A percentile compares a stretch with the other conserved stretches of the same genome.
Conservation (phyloP, 2,888 invertebrate species). For the Plebejus melissa region DNA sequence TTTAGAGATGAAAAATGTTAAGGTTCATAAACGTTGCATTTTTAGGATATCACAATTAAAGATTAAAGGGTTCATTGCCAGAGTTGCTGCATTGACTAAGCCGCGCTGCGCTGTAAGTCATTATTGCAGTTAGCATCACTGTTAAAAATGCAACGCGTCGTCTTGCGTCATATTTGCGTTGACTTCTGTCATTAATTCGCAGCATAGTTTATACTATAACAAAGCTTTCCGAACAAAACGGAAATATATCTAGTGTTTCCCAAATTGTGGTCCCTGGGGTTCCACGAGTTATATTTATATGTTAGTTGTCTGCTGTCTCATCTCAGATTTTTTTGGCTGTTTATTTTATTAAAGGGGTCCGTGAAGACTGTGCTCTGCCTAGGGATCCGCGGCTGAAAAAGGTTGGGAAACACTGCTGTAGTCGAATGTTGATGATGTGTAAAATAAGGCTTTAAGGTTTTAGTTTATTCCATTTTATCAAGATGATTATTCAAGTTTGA, state of each 20-base stretch:
- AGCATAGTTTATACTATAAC: background rate
- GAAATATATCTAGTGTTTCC: background rate
- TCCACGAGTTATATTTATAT: too few species aligned
- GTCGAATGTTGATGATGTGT: background rate
- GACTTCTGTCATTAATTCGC: background rate
- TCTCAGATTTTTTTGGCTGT: too few species aligned
- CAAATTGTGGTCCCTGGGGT: too few species aligned
- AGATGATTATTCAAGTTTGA: background rate
- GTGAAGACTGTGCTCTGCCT: background rate
- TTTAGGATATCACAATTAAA: background rate
- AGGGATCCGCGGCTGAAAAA: too few species aligned
- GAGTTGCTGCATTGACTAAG: background rate
- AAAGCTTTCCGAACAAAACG: background rate
- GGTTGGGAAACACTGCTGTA: background rate
- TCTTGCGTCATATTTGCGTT: background rate
- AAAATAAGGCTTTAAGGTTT: background rate
- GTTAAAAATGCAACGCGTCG: background rate
- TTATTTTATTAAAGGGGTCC: too few species aligned
- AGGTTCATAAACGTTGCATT: background rate
- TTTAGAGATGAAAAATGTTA: background rate
- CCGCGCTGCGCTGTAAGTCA: too few species aligned
- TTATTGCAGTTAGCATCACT: background rate
- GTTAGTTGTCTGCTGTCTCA: too few species aligned
- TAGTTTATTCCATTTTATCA: conserved; percentile 3
- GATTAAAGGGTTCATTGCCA: background rate